These are phyloP conservation scores for Pogonocichla stellata DNA, from an alignment of 2,113 vertebrate species.

Conservation along the genomic window DNA sequence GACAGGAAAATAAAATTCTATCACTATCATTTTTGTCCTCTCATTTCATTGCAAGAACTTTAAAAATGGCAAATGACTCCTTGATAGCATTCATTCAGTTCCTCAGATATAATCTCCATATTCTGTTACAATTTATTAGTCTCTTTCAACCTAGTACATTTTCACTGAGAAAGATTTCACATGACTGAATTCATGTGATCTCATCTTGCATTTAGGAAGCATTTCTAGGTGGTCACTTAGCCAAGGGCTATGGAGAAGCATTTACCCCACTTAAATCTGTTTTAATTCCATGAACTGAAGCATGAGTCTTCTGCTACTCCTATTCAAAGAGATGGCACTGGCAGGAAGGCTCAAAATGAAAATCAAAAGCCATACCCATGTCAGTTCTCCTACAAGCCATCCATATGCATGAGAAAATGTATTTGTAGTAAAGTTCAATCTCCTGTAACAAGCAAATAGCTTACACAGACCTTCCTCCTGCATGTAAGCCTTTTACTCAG, in stretches of 20 bases:
- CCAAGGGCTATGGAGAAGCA: background rate
- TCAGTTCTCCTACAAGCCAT: background rate
- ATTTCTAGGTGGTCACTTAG: slow-evolving; percentile 1
- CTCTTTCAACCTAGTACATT: background rate
- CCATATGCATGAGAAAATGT: background rate
- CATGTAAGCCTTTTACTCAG: background rate
- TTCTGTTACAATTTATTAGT: background rate
- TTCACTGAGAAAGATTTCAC: background rate
- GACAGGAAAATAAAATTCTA: slow-evolving; percentile 7
- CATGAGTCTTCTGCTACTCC: background rate
- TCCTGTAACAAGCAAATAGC: slow-evolving; percentile 15
- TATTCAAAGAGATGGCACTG: background rate
- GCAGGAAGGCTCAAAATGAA: background rate
- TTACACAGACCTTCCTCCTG: slow-evolving; percentile 7
- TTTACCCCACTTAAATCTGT: background rate
- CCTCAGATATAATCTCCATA: background rate
- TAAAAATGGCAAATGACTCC: background rate
- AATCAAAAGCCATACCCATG: background rate
- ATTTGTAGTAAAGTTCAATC: slow-evolving; percentile 12
- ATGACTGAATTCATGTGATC: background rate
- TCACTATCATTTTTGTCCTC: background rate
- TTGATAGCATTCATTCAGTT: background rate
- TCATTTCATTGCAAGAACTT: background rate
- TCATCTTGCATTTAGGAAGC: background rate
- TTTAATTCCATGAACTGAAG: background rate